Percentiles rank a stretch among this genome's conserved stretches.
Conservation (phyloP, 2,113 vertebrate species). For the Elaphurus davidianus region DNA sequence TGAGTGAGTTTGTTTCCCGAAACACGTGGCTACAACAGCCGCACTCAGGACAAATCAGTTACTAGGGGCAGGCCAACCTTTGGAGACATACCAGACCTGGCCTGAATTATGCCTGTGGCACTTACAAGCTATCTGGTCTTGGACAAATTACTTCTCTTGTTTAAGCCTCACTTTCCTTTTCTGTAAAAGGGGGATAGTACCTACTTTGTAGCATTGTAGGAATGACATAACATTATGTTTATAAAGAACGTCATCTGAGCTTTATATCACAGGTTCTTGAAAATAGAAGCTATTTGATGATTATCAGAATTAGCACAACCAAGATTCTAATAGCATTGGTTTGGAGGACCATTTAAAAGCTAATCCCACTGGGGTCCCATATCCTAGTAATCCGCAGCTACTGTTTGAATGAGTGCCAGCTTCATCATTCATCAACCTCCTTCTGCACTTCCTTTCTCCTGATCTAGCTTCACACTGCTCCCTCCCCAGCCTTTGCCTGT, state of each 20-base stretch:
- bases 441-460: background rate
- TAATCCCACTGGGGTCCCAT: background rate
- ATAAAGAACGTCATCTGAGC: constrained; percentile 11
- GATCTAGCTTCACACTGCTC: background rate
- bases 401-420: background rate
- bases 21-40: no score
- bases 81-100: background rate
- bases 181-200: background rate
- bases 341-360: constrained; percentile 55
- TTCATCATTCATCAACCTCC: background rate
- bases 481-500: background rate
- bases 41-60: background rate
- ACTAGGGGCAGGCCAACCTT: background rate
- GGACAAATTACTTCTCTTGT: background rate
- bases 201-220: background rate
- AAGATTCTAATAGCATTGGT: constrained; percentile 40
- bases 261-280: constrained; percentile 45
- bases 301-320: constrained; percentile 56
- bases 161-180: constrained; percentile 38
- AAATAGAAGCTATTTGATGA: constrained; percentile 44
- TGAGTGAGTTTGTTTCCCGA: no score
- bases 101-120: background rate
- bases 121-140: background rate
- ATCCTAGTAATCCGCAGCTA: constrained; percentile 7
- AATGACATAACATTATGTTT: background rate